Conservation (phyloP, 64 coral and sea anemone species). For the Trachythela sp. region DNA sequence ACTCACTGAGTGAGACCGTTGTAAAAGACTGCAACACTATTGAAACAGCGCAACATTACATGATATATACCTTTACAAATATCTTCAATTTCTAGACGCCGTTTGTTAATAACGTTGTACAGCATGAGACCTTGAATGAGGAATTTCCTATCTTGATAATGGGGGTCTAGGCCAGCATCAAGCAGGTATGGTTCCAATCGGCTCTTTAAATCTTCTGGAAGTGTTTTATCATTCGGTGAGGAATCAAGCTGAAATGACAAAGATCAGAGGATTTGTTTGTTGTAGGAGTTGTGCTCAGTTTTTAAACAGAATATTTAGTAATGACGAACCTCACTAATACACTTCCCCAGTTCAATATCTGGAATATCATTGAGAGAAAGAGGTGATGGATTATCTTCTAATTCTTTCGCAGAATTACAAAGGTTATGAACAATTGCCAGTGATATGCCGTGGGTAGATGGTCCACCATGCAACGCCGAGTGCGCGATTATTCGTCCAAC, state of each 20-base stretch:
- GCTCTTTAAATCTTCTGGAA: background rate
- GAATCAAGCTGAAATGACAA: background rate
- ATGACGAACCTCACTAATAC: background rate
- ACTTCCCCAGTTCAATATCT: slow-evolving; percentile 5
- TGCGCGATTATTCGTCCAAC: slow-evolving; percentile 12
- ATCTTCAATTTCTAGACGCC: background rate
- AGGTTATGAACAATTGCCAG: background rate
- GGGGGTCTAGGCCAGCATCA: background rate
- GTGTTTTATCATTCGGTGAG: background rate
- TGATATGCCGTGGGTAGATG: background rate
- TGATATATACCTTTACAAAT: background rate
- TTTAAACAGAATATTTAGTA: background rate
- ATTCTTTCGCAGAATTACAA: background rate
- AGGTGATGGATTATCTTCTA: background rate
- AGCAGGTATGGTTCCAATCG: background rate
- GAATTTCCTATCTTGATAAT: background rate
- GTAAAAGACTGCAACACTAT: background rate
- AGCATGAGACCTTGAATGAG: background rate
- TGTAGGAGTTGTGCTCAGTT: background rate
- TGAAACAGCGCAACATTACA: background rate
- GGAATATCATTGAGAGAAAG: slow-evolving; percentile 15
- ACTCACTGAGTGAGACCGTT: background rate
- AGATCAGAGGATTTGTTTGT: background rate
- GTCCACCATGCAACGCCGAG: background rate
- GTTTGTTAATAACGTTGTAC: background rate